Base-by-base conservation (phyloP, 2,113 vertebrate genomes). In the Hemiprocne comata region DNA sequence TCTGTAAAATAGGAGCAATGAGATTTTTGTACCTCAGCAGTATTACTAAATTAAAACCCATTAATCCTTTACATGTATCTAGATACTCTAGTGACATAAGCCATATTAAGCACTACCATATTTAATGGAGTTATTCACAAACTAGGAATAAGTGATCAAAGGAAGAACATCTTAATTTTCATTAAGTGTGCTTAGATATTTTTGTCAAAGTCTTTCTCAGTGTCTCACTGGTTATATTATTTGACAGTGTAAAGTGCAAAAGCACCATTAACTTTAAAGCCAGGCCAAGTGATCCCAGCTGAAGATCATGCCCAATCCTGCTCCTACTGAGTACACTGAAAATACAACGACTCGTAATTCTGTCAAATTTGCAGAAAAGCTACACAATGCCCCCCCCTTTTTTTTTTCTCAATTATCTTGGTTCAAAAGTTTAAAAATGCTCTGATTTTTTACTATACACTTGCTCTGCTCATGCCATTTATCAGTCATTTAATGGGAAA, bases 401-500 rank as follows among this genome's bases (percentile, higher is more conserved):
- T 21, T 16, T 64, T 77, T 72, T 48, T 67, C 31, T 5, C 26
- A 87, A 42, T 91, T 93, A 83, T 36, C 7, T 28, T 55, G 31
- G 24, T 66, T 88, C 83, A n/a, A n/a, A n/a, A n/a, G n/a, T n/a
- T n/a, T n/a, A n/a, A 72, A 58, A 28, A 34, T 34, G 74, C 62
- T 84, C 69, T 67, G 65, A 58, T 38, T 85, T 95, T 95, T 92
- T 90, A 79, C 72, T 80, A 76, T 51, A 57, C 17, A 25, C 33
- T 92, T 87, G 42, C 38, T 69, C 71, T 66, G 51, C 61, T 90
- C 60, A 18, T 57, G 51, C 18, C 46, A 71, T 90, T 50, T 91
- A 94, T 96, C 89, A 87, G 57, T 66, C 93, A 77, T 53, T 91
- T 91, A 93, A 91, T 38, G 36, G 60, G 77, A 85, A 95, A 91